A percentile compares a stretch with the other conserved stretches of the same genome.
Conservation (phyloP, 2,797 vertebrate genomes). For the Muscicapa striata region DNA sequence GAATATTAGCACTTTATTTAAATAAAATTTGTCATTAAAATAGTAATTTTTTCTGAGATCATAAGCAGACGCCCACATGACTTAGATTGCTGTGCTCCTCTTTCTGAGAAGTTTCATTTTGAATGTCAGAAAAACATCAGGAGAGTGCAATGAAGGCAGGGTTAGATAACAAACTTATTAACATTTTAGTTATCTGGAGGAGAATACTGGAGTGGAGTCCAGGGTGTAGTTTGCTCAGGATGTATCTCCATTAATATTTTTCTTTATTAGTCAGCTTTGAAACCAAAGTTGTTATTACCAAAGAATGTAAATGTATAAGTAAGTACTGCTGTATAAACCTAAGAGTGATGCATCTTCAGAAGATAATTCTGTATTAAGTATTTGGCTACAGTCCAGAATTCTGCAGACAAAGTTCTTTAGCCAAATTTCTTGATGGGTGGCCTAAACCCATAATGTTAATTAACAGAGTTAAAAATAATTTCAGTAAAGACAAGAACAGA, state of each 20-base stretch:
- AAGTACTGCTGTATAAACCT: background rate
- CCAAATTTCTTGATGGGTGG: background rate
- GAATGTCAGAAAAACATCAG: background rate
- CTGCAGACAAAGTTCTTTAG: background rate
- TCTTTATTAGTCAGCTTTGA: background rate
- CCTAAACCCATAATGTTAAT: background rate
- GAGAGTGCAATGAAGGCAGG: background rate
- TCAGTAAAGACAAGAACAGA: background rate
- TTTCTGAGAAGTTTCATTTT: background rate
- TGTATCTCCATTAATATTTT: background rate
- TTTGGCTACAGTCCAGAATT: background rate
- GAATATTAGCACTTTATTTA: background rate
- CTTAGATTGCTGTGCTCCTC: background rate
- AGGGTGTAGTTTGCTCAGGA: background rate
- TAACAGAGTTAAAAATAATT: conserved; percentile 32
- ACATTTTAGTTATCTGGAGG: background rate
- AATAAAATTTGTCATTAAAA: background rate
- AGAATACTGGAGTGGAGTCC: background rate
- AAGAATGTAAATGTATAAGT: background rate
- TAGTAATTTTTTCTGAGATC: background rate
- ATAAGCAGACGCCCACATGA: background rate
- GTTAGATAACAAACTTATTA: background rate
- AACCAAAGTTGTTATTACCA: background rate
- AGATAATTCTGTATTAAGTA: background rate
- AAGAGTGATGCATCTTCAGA: background rate